These are phyloP conservation scores for Microctenopoma stevenorrisi DNA, from an alignment of 2,797 vertebrate genomes.

Conservation along the genomic window DNA sequence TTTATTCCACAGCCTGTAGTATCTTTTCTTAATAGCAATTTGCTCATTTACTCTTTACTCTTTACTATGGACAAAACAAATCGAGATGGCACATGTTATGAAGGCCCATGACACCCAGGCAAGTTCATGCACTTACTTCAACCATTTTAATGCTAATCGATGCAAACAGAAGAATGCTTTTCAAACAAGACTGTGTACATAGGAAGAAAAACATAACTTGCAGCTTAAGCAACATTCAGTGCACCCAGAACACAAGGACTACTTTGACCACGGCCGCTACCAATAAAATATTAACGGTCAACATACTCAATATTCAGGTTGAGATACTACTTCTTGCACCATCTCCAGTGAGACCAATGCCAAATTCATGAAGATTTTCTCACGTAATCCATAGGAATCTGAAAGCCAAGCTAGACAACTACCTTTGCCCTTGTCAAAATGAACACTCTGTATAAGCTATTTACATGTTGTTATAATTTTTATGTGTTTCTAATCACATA, in stretches of 20 bases:
- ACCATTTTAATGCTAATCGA: constrained; percentile 43
- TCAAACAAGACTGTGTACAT: constrained; percentile 14
- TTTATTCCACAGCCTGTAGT: not conserved
- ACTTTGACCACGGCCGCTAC: constrained; percentile 22
- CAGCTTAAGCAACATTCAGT: constrained; percentile 25
- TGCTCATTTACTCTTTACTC: constrained; percentile 1
- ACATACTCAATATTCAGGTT: constrained; percentile 52
- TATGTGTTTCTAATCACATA: not conserved
- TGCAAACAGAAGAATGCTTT: constrained; percentile 34
- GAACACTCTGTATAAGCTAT: not conserved
- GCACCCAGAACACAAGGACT: constrained; percentile 11
- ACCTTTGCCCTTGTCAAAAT: constrained; percentile 15
- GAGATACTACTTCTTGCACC: constrained; percentile 11
- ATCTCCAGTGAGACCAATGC: constrained; percentile 33
- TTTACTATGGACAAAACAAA: constrained; percentile 18
- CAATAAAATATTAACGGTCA: constrained; percentile 47
- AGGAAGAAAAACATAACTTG: constrained; percentile 29
- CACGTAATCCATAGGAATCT: constrained; percentile 46
- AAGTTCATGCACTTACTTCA: constrained; percentile 46
- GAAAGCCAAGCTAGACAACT: constrained; percentile 21
- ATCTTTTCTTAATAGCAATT: not conserved
- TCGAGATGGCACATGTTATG: constrained; percentile 19
- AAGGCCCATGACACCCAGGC: constrained; percentile 25
- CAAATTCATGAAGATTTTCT: constrained; percentile 49
- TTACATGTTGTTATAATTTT: not conserved